These are phyloP conservation scores for Brachyhypopomus occidentalis DNA, from an alignment of 2,113 vertebrate genomes.

Conservation along the genomic window DNA sequence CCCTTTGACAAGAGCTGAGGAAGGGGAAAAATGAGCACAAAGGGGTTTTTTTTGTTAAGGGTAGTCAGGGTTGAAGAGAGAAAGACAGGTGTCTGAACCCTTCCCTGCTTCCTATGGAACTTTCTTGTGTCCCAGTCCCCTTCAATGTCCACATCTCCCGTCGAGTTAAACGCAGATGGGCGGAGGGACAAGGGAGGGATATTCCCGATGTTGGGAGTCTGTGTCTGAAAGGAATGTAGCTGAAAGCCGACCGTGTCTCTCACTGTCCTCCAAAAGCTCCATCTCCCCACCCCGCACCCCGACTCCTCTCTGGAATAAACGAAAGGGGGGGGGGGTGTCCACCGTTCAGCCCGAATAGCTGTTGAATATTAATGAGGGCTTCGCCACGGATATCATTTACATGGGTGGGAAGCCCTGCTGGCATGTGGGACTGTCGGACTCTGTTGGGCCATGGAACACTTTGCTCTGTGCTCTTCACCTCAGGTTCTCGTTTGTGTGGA, in stretches of 20 bases:
- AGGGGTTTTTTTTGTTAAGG: slow-evolving; percentile 56
- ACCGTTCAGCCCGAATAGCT: slow-evolving; percentile 48
- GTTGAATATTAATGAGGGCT: slow-evolving; percentile 46
- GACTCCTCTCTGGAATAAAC: slow-evolving; percentile 6
- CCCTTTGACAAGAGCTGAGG: slow-evolving; percentile 31
- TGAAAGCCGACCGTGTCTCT: slow-evolving; percentile 16
- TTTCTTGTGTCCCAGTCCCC: slow-evolving; percentile 43
- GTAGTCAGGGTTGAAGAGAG: slow-evolving; percentile 46
- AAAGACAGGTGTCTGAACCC: slow-evolving; percentile 61
- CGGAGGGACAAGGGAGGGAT: slow-evolving; percentile 27
- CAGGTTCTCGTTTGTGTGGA: slow-evolving; percentile 15
- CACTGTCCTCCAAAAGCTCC: slow-evolving; percentile 46
- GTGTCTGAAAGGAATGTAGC: slow-evolving; percentile 1
- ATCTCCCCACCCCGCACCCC: slow-evolving; percentile 51
- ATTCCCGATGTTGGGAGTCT: slow-evolving; percentile 50
- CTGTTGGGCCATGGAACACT: slow-evolving; percentile 21
- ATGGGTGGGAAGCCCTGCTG: slow-evolving; percentile 51
- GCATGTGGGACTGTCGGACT: background rate
- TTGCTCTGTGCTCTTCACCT: slow-evolving; percentile 26
- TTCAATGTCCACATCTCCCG: slow-evolving; percentile 50
- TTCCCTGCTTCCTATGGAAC: slow-evolving; percentile 13
- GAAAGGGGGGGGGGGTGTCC: slow-evolving; percentile 41
- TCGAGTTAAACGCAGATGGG: slow-evolving; percentile 34
- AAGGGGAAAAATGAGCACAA: slow-evolving; percentile 35
- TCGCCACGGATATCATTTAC: slow-evolving; percentile 62